A percentile compares a stretch with the other conserved stretches of the same genome.
Conservation (phyloP, 2,797 vertebrate species). For the Etheostoma perlongum region DNA sequence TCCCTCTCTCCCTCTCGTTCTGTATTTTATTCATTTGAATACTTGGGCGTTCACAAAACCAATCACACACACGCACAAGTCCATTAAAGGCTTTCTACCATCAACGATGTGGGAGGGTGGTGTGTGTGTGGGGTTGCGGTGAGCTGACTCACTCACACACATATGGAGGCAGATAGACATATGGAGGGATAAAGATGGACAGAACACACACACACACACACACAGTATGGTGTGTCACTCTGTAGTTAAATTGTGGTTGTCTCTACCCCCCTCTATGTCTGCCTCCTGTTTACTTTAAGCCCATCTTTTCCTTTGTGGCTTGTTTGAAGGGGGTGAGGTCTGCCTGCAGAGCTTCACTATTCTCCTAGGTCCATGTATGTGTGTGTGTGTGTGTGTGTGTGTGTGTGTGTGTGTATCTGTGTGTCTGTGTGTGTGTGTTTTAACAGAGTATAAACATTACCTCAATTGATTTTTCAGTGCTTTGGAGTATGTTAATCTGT, state of each 20-base stretch:
- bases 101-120: slow-evolving; percentile 55
- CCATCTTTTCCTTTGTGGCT: slow-evolving; percentile 73
- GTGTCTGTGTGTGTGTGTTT: slow-evolving; percentile 13
- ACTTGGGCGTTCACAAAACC: slow-evolving; percentile 12
- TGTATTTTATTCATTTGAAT: slow-evolving; percentile 33
- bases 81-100: slow-evolving; percentile 48
- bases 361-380: slow-evolving; percentile 53
- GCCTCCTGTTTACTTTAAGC: slow-evolving; percentile 71
- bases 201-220: slow-evolving; percentile 17
- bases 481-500: slow-evolving; percentile 30
- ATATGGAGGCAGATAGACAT: slow-evolving; percentile 28
- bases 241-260: slow-evolving; percentile 55
- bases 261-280: slow-evolving; percentile 43
- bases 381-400: slow-evolving; percentile 11
- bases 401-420: slow-evolving; percentile 25
- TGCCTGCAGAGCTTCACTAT: slow-evolving; percentile 52
- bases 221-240: background rate
- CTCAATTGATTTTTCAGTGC: slow-evolving; percentile 51
- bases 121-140: slow-evolving; percentile 32
- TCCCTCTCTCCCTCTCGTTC: background rate
- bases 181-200: slow-evolving; percentile 29
- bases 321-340: slow-evolving; percentile 67
- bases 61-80: slow-evolving; percentile 9
- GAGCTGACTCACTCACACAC: slow-evolving; percentile 44
- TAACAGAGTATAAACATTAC: slow-evolving; percentile 33